Base-by-base conservation (phyloP, 1,140 invertebrate species). In the Whitmania pigra region DNA sequence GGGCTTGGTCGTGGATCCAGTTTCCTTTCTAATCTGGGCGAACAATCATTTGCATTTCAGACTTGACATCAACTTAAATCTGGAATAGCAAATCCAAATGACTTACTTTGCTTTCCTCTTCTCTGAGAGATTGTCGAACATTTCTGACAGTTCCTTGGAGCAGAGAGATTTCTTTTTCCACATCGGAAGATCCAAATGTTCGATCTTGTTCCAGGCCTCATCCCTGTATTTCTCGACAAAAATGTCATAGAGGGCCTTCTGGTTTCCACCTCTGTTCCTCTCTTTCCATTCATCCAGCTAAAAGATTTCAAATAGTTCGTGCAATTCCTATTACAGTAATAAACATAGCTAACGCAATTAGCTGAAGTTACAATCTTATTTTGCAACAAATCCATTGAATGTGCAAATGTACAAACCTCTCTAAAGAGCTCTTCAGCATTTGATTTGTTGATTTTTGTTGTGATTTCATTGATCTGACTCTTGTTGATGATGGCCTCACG, bases 401-500 rank as follows among this genome's bases (percentile, higher is more conserved):
- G 13, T 49, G 15, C 9, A 15, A n/a, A 11, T 1, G 13, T 1
- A 49, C 43, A 49, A 11, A 49, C 43, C 43, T 49, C 43, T 49
- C 15, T 49, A 17, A 49, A 49, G 9, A 49, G 43, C 43, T 7
- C 15, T 49, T 49, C 43, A 17, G 43, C 43, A 49, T 49, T 49
- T 49, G 43, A 5, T 49, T 49, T 53, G 31, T 53, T 54, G 53
- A 53, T 13, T 25, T 31, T 40, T 17, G 2, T 27, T 25, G 2
- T 53, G 36, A 69, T 67, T 22, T 29, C 63, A 31, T 29, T 9
- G 86, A 79, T 0, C 89, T 73, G 7, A 86, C 74, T 5, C 86
- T 80, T 82, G 73, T 88, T 84, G 20, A 88, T 73, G 20, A 91
- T 15, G 85, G 87, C 69, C 84, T 83, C 53, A 79, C 84, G 81